Evolutionary conservation across 2,797 vertebrate genomes (phyloP), one percentile per base, ranked within the genome.

Genomic region (Smutsia gigantea): DNA sequence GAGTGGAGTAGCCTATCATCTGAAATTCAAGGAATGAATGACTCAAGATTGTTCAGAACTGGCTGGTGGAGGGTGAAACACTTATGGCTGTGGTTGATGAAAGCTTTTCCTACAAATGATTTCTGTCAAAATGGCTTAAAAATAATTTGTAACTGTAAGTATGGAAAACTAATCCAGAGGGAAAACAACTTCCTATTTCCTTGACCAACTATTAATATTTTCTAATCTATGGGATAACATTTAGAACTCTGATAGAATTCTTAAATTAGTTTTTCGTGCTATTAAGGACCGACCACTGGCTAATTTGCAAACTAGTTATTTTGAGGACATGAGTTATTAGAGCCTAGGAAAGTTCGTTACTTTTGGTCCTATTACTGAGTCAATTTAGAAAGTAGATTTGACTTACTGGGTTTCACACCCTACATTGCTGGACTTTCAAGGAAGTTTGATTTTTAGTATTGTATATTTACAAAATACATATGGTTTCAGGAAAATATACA

Each of bases 341-440:
- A 77, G 86, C 23, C n/a, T 39, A 84, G 74, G 25, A 39, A 71
- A 84, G 23, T 81, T 94, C 42, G 29, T 15, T 87, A 64, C 78
- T 90, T 93, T 81, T 59, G 64, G 55, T 17, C 84, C 59, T 37
- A 87, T 51, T 93, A 82, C 34, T 95, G 63, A 75, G n/a, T 95
- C 29, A 83, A 49, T 57, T 75, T 51, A 64, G 59, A 74, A 7
- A 78, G 49, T 51, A 85, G 59, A 74, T 87, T 89, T 68, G 46
- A 95, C 19, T 46, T 71, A 34, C 14, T 34, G 57, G 19, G 29
- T 82, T 85, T 81, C 85, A 87, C 69, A 34, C 3, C 14, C 19
- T 71, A 79, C 46, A 31, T 71, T 85, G 17, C 37, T 79, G n/a
- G 23, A 87, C 31, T 90, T 82, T 53, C 29, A 64, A 77, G 39